Evolutionary conservation across 2,888 invertebrate species (phyloP).

Genomic region (Cheilosia impressa): DNA sequence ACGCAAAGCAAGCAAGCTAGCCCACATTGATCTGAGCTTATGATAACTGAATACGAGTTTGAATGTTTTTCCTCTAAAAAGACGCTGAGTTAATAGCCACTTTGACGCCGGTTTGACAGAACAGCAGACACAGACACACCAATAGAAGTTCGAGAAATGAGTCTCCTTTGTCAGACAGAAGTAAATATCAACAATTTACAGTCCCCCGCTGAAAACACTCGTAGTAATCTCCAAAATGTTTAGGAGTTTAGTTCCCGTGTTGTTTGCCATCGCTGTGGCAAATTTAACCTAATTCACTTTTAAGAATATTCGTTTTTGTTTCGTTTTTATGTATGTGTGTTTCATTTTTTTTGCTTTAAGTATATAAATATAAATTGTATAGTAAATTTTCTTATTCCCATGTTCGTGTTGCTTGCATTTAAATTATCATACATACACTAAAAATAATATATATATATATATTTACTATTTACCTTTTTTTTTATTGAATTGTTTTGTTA

Average conservation of each 20-base stretch:
- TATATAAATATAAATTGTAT: conserved; percentile 74
- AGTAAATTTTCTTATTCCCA: conserved; percentile 70
- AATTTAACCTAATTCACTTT: conserved; percentile 24
- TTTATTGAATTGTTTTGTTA: conserved; percentile 34
- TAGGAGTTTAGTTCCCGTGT: conserved; percentile 50
- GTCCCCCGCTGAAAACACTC: background rate
- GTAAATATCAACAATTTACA: background rate
- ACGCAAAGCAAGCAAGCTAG: too few species aligned
- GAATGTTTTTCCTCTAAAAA: too few species aligned
- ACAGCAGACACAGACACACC: too few species aligned
- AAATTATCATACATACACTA: conserved; percentile 54
- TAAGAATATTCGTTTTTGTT: conserved; percentile 28
- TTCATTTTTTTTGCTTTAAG: conserved; percentile 15
- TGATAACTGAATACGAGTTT: too few species aligned
- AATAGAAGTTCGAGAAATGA: too few species aligned
- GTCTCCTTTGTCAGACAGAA: too few species aligned
- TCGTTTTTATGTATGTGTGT: background rate
- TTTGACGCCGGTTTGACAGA: too few species aligned
- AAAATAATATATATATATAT: conserved; percentile 35
- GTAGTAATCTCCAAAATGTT: background rate
- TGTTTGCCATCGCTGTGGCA: conserved; percentile 25
- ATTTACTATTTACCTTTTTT: conserved; percentile 55
- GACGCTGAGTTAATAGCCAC: too few species aligned
- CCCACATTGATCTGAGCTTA: too few species aligned
- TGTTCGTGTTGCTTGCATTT: conserved; percentile 57